Conservation (phyloP, 2,797 vertebrate species). For the Spatula versicolor region DNA sequence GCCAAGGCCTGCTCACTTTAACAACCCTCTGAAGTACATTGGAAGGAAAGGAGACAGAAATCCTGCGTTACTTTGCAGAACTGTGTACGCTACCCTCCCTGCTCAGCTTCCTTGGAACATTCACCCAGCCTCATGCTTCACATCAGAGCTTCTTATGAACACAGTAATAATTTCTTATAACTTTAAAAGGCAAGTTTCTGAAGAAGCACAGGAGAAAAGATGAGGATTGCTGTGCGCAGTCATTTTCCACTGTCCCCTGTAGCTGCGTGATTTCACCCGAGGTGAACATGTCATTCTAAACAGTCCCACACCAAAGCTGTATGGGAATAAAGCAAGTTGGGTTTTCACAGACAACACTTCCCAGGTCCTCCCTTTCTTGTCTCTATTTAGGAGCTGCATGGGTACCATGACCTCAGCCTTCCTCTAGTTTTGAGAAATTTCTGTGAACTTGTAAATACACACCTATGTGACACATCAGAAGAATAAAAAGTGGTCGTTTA, state of each 20-base stretch:
- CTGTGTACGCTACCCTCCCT: background rate
- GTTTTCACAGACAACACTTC: background rate
- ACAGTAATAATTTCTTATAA: background rate
- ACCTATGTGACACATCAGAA: background rate
- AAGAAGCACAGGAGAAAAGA: background rate
- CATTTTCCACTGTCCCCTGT: background rate
- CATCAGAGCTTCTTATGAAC: accelerated
- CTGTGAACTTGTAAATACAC: background rate
- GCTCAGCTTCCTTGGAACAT: background rate
- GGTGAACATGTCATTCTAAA: background rate
- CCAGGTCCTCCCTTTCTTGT: background rate
- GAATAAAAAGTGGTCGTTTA: background rate
- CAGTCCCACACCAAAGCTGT: background rate
- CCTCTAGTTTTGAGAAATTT: background rate
- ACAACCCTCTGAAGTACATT: background rate
- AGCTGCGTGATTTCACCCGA: background rate
- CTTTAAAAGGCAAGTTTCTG: background rate
- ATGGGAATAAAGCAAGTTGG: background rate
- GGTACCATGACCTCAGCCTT: background rate
- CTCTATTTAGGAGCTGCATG: background rate
- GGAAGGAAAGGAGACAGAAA: background rate
- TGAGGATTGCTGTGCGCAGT: background rate
- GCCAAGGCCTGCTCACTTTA: background rate
- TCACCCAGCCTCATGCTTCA: background rate
- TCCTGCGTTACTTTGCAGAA: background rate